These are phyloP conservation scores for Zoanthus gigantus DNA, from an alignment of 92 coral and sea anemone genomes.

Conservation along the genomic window DNA sequence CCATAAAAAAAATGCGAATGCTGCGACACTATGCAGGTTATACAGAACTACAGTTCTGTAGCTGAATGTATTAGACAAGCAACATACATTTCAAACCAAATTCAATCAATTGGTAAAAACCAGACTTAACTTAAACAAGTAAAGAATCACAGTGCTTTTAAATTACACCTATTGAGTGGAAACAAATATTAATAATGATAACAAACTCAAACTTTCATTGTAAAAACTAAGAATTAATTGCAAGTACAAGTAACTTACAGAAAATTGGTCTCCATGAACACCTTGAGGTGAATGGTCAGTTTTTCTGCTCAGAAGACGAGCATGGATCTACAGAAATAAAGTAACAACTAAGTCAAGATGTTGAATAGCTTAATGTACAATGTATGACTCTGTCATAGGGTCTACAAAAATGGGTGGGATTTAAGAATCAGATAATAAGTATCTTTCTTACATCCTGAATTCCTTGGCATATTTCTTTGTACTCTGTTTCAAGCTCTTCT, in stretches of 20 bases:
- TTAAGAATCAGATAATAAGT: neutral
- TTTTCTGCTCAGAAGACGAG: conserved; percentile 53
- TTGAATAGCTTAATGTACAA: neutral
- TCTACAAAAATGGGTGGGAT: conserved; percentile 18
- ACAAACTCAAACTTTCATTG: neutral
- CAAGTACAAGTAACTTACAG: conserved; percentile 1
- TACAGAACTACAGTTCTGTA: neutral
- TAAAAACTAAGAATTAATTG: neutral
- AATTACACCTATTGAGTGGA: neutral
- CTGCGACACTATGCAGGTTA: no score
- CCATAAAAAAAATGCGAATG: no score
- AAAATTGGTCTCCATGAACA: conserved; percentile 12
- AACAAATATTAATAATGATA: neutral
- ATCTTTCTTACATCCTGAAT: conserved; percentile 50
- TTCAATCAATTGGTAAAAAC: neutral
- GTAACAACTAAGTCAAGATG: neutral
- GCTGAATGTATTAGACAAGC: neutral
- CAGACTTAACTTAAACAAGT: neutral
- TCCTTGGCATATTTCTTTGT: conserved; percentile 66
- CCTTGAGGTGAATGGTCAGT: conserved; percentile 45
- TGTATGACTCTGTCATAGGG: neutral
- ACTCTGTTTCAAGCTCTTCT: conserved; percentile 54
- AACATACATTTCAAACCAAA: neutral
- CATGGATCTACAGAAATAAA: conserved; percentile 49
- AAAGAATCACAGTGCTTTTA: neutral